Conservation (phyloP, 2,113 vertebrate species). For the Odontophorus gujanensis region DNA sequence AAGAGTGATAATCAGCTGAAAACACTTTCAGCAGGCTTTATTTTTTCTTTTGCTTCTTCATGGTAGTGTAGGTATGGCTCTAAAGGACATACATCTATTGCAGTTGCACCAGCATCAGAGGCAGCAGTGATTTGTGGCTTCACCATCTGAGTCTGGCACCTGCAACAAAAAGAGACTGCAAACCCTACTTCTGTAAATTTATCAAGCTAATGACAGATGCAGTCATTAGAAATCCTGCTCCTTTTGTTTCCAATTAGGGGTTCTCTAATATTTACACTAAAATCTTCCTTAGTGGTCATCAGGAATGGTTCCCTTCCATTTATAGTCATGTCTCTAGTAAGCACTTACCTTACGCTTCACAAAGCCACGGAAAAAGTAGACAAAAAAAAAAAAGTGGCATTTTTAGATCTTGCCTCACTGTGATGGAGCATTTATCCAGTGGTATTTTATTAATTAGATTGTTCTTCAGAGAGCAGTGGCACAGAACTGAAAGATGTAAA, state of each 20-base stretch:
- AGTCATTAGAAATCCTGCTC: neutral
- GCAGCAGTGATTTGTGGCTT: neutral
- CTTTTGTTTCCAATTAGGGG: neutral
- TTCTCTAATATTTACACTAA: neutral
- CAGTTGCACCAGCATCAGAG: neutral
- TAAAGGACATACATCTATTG: neutral
- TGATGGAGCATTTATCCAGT: neutral
- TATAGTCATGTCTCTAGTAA: neutral
- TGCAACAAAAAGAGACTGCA: neutral
- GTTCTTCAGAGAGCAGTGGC: neutral
- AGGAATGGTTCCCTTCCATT: neutral
- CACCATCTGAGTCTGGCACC: neutral
- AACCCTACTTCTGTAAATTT: neutral
- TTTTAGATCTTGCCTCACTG: neutral
- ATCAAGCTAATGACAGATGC: neutral
- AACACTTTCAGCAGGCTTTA: neutral
- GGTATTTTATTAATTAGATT: neutral
- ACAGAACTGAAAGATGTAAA: neutral
- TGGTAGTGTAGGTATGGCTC: neutral
- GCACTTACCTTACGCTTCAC: neutral
- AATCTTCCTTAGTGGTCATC: neutral
- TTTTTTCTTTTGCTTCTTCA: neutral
- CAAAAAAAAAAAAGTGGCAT: neutral
- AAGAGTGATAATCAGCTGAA: neutral
- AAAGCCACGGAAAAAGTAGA: neutral